Conservation (phyloP, 1,140 invertebrate genomes). For the Teleogryllus occipitalis region DNA sequence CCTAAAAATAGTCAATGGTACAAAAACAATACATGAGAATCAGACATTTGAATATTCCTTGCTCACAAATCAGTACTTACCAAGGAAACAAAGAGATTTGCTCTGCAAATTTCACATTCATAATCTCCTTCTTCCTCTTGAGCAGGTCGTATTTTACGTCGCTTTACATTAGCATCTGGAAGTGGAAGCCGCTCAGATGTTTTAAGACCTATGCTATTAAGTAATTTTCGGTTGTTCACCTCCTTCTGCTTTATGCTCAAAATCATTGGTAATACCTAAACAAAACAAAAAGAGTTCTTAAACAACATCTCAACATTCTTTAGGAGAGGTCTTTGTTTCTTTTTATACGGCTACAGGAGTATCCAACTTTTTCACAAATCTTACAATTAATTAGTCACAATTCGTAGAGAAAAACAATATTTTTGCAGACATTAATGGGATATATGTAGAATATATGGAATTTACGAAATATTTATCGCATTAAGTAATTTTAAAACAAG, state of each 20-base stretch:
- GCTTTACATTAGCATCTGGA: slow-evolving; percentile 40
- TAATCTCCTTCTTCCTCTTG: slow-evolving; percentile 57
- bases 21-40: too few relatives aligned
- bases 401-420: too few relatives aligned
- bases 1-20: too few relatives aligned
- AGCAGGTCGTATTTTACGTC: slow-evolving; percentile 42
- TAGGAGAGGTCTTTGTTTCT: background rate
- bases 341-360: background rate
- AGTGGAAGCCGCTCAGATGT: slow-evolving; percentile 52
- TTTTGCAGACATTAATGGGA: too few relatives aligned
- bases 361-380: too few relatives aligned
- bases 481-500: too few relatives aligned
- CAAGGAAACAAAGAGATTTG: slow-evolving; percentile 70
- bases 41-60: background rate
- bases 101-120: slow-evolving; percentile 71
- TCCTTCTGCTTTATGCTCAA: slow-evolving; percentile 45
- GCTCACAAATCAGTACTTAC: slow-evolving; percentile 38
- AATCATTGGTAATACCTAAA: slow-evolving; percentile 42
- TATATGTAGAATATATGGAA: too few relatives aligned
- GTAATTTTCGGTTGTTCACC: slow-evolving; percentile 43
- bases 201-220: slow-evolving; percentile 49
- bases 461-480: too few relatives aligned
- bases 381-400: too few relatives aligned
- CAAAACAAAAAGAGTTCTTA: slow-evolving; percentile 11
- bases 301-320: background rate